Conservation (phyloP, 2,888 invertebrate genomes). For the Polietes domitor region DNA sequence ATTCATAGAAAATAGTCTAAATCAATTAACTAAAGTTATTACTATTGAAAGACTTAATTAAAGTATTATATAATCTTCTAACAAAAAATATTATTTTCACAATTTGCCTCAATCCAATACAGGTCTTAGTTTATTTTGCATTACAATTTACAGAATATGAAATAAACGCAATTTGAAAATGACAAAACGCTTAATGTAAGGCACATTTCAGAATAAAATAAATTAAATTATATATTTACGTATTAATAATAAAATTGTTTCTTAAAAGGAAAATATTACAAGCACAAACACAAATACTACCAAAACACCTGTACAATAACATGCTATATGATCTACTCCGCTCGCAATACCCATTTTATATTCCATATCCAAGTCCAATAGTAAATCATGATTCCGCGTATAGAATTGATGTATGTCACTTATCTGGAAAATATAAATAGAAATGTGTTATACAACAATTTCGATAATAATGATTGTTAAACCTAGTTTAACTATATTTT, state of each 20-base stretch:
- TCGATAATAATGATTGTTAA: no score
- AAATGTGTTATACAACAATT: background rate
- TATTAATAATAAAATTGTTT: background rate
- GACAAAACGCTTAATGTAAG: slow-evolving; percentile 65
- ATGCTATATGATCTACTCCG: slow-evolving; percentile 53
- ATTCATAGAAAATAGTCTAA: background rate
- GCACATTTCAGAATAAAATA: slow-evolving; percentile 67
- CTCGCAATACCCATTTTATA: slow-evolving; percentile 80
- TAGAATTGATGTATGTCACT: slow-evolving; percentile 89
- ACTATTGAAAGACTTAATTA: background rate
- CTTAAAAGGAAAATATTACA: background rate
- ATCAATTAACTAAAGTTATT: background rate
- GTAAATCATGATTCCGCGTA: slow-evolving; percentile 84
- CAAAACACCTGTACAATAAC: slow-evolving; percentile 27
- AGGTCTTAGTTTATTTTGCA: background rate
- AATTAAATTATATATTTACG: slow-evolving; percentile 48
- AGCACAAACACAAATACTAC: slow-evolving; percentile 17
- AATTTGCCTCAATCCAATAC: background rate
- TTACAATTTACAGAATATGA: background rate
- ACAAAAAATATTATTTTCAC: background rate
- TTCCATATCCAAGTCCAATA: slow-evolving; percentile 80
- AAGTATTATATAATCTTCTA: background rate
- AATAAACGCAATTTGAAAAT: background rate
- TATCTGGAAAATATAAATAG: slow-evolving; percentile 81
- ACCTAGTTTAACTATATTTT: no score